Base-by-base conservation (phyloP, 2,797 vertebrate genomes). In the Sebastes vulpes region DNA sequence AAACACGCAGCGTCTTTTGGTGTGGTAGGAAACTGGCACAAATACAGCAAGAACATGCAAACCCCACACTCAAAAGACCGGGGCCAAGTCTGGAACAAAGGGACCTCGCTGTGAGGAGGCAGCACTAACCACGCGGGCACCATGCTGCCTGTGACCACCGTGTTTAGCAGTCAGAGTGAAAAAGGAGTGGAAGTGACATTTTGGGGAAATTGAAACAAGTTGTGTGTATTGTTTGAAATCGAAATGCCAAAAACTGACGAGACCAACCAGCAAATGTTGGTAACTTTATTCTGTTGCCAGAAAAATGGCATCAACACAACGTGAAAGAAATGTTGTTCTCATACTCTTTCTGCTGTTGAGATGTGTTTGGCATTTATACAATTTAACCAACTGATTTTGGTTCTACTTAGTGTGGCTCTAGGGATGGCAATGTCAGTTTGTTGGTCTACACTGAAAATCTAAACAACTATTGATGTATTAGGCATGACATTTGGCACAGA, bases 61-160 rank as follows among this genome's bases (percentile, higher is more conserved):
- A 76, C 18, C 46, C 9, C 59, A 70, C 66, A 70, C 54, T 75
- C 18, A 8, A 52, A 75, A 72, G 50, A 67, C 38, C 32, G 6
- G 48, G 70, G 84, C 84, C 86, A 83, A 74, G 3, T 42, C 26
- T 69, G 35, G 65, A 53, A 81, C 66, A 75, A 80, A 83, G 64
- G 35, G 48, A 57, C 11, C 73, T 54, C n/a, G 42, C 69, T 74
- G 75, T 79, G 65, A 82, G 50, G 52, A 77, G 65, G 60, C 60
- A 76, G 72, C 61, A 3, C 61, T 67, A 48, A 68, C 42, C 70
- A 59, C 66, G 50, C 59, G 28, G 67, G 50, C 73, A 48, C 50
- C 64, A 66, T 35, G 59, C 72, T 58, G 79, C 65, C 59, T 71
- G 26, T 74, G 76, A 80, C 74, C 73, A 38, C 60, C 46, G 25